phyloP scores from a whole-genome alignment of 2,888 invertebrate species.

The Ophion ellenae region DNA sequence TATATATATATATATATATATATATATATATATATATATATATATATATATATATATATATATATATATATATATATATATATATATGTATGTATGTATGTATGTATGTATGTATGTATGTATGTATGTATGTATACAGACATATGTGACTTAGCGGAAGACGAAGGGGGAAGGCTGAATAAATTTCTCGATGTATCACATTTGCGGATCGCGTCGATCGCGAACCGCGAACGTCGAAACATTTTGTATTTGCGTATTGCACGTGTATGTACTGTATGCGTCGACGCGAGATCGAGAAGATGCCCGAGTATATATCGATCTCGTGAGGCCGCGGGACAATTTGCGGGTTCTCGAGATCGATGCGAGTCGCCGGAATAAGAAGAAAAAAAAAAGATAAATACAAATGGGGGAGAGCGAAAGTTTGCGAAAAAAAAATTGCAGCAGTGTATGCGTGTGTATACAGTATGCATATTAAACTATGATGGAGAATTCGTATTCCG shows the following conservation, averaged over 20 bases:
- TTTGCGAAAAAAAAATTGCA: not conserved
- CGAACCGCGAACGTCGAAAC: conserved; percentile 22
- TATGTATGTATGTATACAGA: not conserved
- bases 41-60: too few species aligned
- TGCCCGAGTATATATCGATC: conserved; percentile 21
- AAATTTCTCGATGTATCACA: conserved; percentile 42
- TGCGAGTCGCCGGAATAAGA: not conserved
- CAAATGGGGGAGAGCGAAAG: not conserved
- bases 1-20: not conserved
- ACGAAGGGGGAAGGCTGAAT: conserved; percentile 16
- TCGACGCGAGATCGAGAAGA: conserved; percentile 23
- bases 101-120: not conserved
- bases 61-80: not conserved
- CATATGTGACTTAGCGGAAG: conserved; percentile 23
- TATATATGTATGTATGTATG: not conserved
- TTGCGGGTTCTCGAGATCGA: conserved; percentile 32
- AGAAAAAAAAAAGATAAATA: not conserved
- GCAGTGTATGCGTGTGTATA: too few species aligned
- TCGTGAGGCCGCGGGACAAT: conserved; percentile 31
- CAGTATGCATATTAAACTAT: too few species aligned
- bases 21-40: not conserved
- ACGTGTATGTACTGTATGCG: not conserved
- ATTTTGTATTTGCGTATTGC: conserved; percentile 1
- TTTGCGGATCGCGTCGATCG: conserved; percentile 32
- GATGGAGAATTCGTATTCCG: too few species aligned